Conservation (phyloP, 2,797 vertebrate genomes). For the Rhinatrema bivittatum region DNA sequence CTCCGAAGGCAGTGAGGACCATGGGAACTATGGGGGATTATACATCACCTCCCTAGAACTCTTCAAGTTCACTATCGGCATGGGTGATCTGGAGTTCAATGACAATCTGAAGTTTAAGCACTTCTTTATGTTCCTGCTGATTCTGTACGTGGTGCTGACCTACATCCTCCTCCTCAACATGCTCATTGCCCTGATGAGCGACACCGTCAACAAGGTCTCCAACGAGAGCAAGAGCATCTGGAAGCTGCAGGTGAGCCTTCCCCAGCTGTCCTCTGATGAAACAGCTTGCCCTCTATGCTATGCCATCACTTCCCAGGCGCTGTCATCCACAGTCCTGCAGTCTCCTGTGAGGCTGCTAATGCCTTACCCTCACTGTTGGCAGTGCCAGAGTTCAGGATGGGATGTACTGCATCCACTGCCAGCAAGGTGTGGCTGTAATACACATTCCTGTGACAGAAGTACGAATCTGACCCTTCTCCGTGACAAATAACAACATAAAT, state of each 20-base stretch:
- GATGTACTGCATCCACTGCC: too few relatives aligned
- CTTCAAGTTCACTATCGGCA: constrained; percentile 95
- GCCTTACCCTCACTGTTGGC: too few relatives aligned
- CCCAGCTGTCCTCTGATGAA: not conserved
- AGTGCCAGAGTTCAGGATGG: too few relatives aligned
- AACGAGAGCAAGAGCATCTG: constrained; percentile 74
- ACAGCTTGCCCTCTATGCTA: not conserved
- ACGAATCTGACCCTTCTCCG: too few relatives aligned
- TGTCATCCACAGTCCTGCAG: too few relatives aligned
- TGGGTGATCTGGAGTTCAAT: constrained; percentile 89
- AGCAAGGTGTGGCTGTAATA: too few relatives aligned
- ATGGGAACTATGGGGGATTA: constrained; percentile 49
- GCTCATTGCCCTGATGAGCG: constrained; percentile 90
- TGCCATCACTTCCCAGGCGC: too few relatives aligned
- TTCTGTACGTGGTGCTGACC: constrained; percentile 84
- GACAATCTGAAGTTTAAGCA: constrained; percentile 64
- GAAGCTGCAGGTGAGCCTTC: constrained; percentile 78
- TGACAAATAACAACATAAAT: too few relatives aligned
- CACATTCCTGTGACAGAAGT: too few relatives aligned
- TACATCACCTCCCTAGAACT: constrained; percentile 74
- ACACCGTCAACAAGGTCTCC: constrained; percentile 73
- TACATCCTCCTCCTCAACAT: constrained; percentile 93
- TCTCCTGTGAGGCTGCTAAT: too few relatives aligned
- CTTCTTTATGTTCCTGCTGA: constrained; percentile 77
- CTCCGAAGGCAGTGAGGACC: constrained; percentile 6